These are phyloP conservation scores for Tragopan temminckii DNA, from an alignment of 2,797 vertebrate species.

Conservation along the genomic window DNA sequence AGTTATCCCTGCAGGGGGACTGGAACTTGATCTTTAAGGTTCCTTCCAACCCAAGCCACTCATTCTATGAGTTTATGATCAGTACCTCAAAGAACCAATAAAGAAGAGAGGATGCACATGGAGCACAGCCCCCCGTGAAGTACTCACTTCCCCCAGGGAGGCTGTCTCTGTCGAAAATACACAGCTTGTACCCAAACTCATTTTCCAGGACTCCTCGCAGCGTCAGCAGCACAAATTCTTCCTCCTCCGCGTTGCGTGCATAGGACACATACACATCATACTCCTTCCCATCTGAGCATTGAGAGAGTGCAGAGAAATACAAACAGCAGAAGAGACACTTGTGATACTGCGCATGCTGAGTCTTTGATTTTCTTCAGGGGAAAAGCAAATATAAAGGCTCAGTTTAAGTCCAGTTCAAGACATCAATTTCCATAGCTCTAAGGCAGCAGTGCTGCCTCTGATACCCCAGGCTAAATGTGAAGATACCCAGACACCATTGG, in stretches of 20 bases:
- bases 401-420: neutral
- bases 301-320: neutral
- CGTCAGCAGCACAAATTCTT: slow-evolving; percentile 93
- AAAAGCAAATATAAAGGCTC: neutral
- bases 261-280: slow-evolving; percentile 97
- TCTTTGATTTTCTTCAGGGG: neutral
- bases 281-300: slow-evolving; percentile 89
- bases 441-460: neutral
- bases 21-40: no score
- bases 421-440: neutral
- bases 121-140: neutral
- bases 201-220: slow-evolving; percentile 91
- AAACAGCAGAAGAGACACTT: neutral
- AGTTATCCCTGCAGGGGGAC: no score
- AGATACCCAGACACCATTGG: neutral
- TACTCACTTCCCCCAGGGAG: slow-evolving; percentile 97
- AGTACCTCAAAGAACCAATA: neutral
- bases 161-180: slow-evolving; percentile 97
- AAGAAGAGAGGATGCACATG: neutral
- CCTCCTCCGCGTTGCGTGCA: slow-evolving; percentile 93
- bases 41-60: no score
- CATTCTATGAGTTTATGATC: neutral
- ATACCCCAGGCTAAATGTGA: neutral
- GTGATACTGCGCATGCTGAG: neutral
- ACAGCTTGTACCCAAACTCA: slow-evolving; percentile 94